Evolutionary conservation across 2,888 invertebrate species (phyloP).

Genomic region (Acronicta leporina): DNA sequence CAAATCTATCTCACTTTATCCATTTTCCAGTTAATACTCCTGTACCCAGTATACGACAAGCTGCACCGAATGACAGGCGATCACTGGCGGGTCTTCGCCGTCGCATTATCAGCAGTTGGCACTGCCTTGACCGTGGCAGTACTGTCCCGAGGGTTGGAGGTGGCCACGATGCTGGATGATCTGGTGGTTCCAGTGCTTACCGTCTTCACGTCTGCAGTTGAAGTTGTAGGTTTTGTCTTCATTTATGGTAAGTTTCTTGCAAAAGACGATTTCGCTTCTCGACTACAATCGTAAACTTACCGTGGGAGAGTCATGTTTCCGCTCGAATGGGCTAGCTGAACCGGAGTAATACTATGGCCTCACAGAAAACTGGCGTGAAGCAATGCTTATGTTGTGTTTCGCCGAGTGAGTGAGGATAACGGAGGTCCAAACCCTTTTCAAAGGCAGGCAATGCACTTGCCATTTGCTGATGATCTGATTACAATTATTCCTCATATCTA

Average conservation of each 20-base stretch:
- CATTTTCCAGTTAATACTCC: constrained; percentile 76
- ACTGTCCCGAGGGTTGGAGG: constrained; percentile 74
- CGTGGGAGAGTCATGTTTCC: too few relatives aligned
- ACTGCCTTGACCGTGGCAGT: constrained; percentile 79
- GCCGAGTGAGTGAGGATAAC: too few relatives aligned
- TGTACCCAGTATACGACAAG: constrained; percentile 83
- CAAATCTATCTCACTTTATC: not conserved
- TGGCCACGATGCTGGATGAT: constrained; percentile 77
- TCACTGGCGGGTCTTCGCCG: constrained; percentile 82
- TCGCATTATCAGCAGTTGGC: constrained; percentile 78
- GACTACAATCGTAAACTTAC: too few relatives aligned
- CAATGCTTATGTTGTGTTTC: too few relatives aligned
- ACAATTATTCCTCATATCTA: too few relatives aligned
- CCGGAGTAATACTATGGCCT: too few relatives aligned
- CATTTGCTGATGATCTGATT: too few relatives aligned
- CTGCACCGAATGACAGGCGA: constrained; percentile 78
- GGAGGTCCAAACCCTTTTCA: too few relatives aligned
- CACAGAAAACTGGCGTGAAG: too few relatives aligned
- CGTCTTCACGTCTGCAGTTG: constrained; percentile 76
- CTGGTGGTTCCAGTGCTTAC: constrained; percentile 77
- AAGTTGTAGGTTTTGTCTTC: constrained; percentile 82
- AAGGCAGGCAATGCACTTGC: too few relatives aligned
- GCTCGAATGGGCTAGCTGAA: too few relatives aligned
- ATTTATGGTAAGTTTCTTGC: constrained; percentile 76
- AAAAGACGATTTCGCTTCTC: not conserved